phyloP scores from a whole-genome alignment of 64 coral and sea anemone species.

The Montipora capricornis region DNA sequence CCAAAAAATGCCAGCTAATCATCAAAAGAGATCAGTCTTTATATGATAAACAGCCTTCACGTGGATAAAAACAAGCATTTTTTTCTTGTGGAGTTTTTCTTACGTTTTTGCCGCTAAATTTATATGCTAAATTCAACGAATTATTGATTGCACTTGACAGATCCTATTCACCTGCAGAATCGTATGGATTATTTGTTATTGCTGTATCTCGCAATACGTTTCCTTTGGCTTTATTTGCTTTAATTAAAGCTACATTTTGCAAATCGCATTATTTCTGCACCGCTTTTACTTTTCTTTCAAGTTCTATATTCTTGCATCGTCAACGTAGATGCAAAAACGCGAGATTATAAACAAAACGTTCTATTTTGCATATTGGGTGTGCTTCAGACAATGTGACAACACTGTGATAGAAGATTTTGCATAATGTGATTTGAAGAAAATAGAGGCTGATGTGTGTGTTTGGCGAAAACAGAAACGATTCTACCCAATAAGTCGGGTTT shows the following conservation, averaged over 20 bases:
- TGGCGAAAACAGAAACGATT: background rate
- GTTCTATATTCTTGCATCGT: conserved; percentile 30
- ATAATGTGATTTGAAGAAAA: conserved; percentile 21
- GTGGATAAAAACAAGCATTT: background rate
- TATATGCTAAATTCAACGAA: conserved; percentile 46
- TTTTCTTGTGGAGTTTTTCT: conserved; percentile 1
- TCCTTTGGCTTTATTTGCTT: background rate
- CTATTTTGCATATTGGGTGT: conserved; percentile 98
- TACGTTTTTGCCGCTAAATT: background rate
- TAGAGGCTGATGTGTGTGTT: background rate
- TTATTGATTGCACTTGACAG: conserved; percentile 44
- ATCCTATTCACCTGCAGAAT: conserved; percentile 42
- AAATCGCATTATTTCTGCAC: background rate
- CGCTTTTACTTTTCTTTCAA: conserved; percentile 15
- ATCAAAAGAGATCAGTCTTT: background rate
- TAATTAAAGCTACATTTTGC: background rate
- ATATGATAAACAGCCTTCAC: background rate
- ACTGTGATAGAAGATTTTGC: conserved; percentile 76
- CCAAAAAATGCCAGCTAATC: background rate
- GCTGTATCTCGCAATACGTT: background rate
- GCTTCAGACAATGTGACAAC: conserved; percentile 91
- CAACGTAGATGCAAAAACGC: conserved; percentile 72
- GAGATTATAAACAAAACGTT: conserved; percentile 84
- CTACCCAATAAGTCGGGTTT: background rate
- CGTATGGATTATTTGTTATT: background rate